Base-by-base conservation (phyloP, 2,113 vertebrate species). In the Hystrix cristata region DNA sequence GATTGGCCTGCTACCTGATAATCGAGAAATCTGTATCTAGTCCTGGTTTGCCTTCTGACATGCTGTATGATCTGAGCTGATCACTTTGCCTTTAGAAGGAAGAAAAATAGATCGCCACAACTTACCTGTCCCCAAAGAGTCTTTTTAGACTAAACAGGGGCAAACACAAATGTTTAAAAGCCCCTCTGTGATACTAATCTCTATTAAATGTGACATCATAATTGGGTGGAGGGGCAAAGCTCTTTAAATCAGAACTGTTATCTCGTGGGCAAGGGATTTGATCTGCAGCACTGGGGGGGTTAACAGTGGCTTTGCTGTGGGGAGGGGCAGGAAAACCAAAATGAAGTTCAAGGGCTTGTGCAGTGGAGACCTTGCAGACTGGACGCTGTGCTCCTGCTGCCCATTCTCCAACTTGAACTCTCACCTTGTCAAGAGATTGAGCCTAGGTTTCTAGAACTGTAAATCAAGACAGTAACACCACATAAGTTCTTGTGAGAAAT, bases 11-110 rank as follows among this genome's bases (percentile, higher is more conserved):
- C 51, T 55, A 76, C 38, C 65, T 72, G 34, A 53, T 84, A 48
- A 97, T 85, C 46, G 88, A 55, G 53, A 72, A 72, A 88, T 87
- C 69, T 93, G 72, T 31, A 27, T 60, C 72, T 85, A 51, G 78
- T 65, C 65, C 85, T 81, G 34, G 78, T 29, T 81, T 89, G 74
- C 18, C 27, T 83, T 83, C 60, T 85, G 46, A 84, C 13, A 48
- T 51, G 23, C 12, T 91, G 8, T 21, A 4, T 21, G 46, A n/a
- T 16, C n/a, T 83, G 71, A 69, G n/a, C 16, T 71, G 46, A 79
- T 94, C 55, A n/a, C 43, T 46, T 87, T 31, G 16, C 76, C 1
- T 91, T 87, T 64, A 48, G 10, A 29, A 23, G 27, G 27, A 78
- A 21, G 14, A 67, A 43, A 55, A 93, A 86, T 55, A 53, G 12